phyloP scores from a whole-genome alignment of 2,888 invertebrate species.

The Gastrophysa polygoni region DNA sequence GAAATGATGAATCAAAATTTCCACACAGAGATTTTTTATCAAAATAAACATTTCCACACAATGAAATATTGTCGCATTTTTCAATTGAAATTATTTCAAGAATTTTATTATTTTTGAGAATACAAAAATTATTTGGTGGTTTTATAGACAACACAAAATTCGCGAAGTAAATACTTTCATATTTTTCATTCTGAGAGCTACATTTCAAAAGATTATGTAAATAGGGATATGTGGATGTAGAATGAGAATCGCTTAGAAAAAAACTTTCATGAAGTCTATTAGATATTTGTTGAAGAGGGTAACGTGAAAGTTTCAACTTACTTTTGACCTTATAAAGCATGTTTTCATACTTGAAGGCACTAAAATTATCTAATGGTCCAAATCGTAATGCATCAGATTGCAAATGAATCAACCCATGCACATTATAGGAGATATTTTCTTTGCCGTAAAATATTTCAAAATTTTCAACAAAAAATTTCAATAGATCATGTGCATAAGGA shows the following conservation, averaged over 20 bases:
- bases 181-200: not conserved
- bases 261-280: constrained; percentile 6
- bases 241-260: not conserved
- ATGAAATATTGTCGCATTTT: not conserved
- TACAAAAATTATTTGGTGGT: constrained; percentile 3
- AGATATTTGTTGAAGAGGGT: not conserved
- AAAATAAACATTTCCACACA: not conserved
- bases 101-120: not conserved
- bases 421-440: constrained; percentile 14
- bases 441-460: constrained; percentile 9
- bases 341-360: constrained; percentile 8
- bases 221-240: not conserved
- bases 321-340: not conserved
- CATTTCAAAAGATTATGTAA: not conserved
- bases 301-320: not conserved
- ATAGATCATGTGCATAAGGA: constrained; percentile 5
- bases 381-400: constrained; percentile 21
- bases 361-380: constrained; percentile 32
- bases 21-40: not conserved
- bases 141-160: not conserved
- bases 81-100: not conserved
- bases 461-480: constrained; percentile 14
- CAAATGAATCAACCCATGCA: constrained; percentile 31
- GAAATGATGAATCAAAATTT: not conserved
- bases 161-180: not conserved